Base-by-base conservation (phyloP, 2,888 invertebrate genomes). In the Taphrorychus bicolor region DNA sequence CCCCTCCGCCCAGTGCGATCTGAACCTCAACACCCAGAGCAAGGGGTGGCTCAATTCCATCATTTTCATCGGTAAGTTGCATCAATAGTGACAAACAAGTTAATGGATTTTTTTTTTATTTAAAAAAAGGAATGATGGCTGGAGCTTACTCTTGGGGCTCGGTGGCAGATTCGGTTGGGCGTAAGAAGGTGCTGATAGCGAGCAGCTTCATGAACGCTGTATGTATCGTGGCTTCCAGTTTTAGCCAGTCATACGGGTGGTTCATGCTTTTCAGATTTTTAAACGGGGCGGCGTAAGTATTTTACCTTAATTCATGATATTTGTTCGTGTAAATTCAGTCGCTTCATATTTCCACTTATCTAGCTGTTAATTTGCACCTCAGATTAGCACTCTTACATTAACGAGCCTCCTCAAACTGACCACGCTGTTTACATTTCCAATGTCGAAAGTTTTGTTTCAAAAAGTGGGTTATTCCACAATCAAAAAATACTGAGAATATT, bases 71-170 rank as follows among this genome's bases (percentile, higher is more conserved):
- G 87, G 71, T 71, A 70, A 67, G 60, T 54, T 14, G 2, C n/a
- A n/a, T 18, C 16, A 4, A 32, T n/a, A 48, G 7, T 18, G 11
- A 48, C 7, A 19, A 48, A 48, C 11, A 19, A 18, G 17, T 24
- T 53, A n/a, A 41, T 41, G 11, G 17, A 57, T n/a, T 19, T 16
- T n/a, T 17, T 45, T 14, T 5, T 23, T 49, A 59, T 57, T 40
- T 51, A n/a, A 56, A 61, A 61, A 19, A 23, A 71, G 71, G 88
- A 85, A 96, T 96, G 95, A 94, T 96, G 94, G 91, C 92, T 69
- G 96, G 96, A 71, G 95, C 95, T 68, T 95, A 95, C 83, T 88
- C 91, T 75, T 95, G 95, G 95, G 95, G 95, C 76, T 93, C 93
- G 42, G 89, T 95, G 76, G 94, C 95, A 70, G 96, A 96, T 84